Evolutionary conservation across 2,113 vertebrate genomes (phyloP).

Genomic region (Silurus meridionalis): DNA sequence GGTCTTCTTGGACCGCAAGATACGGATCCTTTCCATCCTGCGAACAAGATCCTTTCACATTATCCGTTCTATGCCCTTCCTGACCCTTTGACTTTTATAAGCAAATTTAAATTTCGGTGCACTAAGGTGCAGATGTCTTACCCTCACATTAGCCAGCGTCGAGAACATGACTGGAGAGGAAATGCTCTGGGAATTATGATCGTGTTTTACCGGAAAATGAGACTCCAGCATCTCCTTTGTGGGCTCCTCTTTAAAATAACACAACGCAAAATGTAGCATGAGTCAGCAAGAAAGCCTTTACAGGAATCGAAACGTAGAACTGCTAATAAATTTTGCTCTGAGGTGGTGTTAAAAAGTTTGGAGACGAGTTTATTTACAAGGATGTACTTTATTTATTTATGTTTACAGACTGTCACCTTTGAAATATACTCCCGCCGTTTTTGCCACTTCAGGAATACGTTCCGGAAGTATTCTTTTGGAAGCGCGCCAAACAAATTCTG

Average conservation of each 20-base stretch:
- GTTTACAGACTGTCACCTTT: too few species aligned
- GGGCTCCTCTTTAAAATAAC: constrained; percentile 29
- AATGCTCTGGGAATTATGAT: neutral
- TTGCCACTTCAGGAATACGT: too few species aligned
- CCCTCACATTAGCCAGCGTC: neutral
- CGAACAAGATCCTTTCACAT: neutral
- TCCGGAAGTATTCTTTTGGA: too few species aligned
- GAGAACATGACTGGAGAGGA: neutral
- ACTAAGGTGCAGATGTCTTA: neutral
- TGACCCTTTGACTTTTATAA: too few species aligned
- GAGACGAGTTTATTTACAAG: too few species aligned
- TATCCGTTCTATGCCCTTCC: neutral
- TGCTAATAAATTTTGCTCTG: neutral
- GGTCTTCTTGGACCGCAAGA: neutral
- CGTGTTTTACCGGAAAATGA: constrained; percentile 15
- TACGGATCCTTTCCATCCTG: constrained; percentile 22
- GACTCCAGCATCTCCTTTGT: neutral
- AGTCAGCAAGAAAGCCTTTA: neutral
- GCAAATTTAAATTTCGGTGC: neutral
- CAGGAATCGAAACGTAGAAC: neutral
- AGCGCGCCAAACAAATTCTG: too few species aligned
- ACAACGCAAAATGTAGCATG: constrained; percentile 5
- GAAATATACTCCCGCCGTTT: too few species aligned
- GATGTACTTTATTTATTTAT: too few species aligned
- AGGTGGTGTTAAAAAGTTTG: too few species aligned